Percentiles rank a stretch among this genome's conserved stretches.
Conservation (phyloP, 2,113 vertebrate species). For the Callaeas wilsoni region DNA sequence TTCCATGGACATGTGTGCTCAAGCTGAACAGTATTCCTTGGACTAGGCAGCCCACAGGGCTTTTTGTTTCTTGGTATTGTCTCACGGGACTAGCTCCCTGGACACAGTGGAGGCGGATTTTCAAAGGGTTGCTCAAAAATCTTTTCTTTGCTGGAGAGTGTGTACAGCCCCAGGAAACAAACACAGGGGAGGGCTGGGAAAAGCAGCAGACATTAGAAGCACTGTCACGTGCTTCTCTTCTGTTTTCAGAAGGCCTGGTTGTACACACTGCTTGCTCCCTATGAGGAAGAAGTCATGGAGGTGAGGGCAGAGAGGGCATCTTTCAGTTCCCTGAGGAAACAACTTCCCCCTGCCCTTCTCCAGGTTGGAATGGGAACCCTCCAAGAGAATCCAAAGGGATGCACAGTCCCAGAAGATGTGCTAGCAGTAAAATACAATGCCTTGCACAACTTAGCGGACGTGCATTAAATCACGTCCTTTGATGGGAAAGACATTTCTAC, state of each 20-base stretch:
- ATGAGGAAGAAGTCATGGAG: neutral
- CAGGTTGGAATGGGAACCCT: neutral
- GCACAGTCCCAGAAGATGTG: neutral
- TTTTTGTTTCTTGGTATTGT: neutral
- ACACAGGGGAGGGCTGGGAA: neutral
- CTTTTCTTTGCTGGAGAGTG: neutral
- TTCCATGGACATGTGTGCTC: neutral
- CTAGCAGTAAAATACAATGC: neutral
- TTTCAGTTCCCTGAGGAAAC: neutral
- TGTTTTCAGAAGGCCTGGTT: neutral
- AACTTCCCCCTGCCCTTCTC: neutral
- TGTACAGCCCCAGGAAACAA: neutral
- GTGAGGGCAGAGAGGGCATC: neutral
- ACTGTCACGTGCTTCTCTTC: neutral
- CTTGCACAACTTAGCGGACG: neutral
- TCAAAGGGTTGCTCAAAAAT: neutral
- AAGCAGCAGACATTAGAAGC: neutral
- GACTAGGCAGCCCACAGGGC: neutral
- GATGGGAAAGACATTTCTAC: neutral
- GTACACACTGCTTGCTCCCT: neutral
- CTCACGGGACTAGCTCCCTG: neutral
- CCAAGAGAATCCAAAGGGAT: neutral
- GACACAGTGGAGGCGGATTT: neutral
- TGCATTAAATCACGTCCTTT: neutral
- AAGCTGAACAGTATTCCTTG: neutral